Evolutionary conservation across 2,797 vertebrate species (phyloP).

Genomic region (Sciurus vulgaris): DNA sequence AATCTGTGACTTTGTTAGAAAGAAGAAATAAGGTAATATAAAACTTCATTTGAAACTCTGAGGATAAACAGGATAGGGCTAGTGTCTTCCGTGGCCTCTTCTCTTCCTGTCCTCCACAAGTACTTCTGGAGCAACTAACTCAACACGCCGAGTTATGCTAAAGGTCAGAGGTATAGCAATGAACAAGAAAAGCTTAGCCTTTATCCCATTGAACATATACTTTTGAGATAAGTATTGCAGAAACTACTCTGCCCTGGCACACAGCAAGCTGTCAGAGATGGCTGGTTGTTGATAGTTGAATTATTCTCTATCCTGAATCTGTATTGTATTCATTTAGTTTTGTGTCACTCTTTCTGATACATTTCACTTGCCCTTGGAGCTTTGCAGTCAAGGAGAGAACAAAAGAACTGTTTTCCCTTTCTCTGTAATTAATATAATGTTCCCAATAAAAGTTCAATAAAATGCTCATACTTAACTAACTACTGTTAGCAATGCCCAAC

Average conservation of each 20-base stretch:
- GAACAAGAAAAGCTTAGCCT: background rate
- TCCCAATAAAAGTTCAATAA: background rate
- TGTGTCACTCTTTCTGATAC: background rate
- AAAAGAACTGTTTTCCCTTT: background rate
- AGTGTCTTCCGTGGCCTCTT: background rate
- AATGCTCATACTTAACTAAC: background rate
- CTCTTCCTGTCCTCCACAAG: background rate
- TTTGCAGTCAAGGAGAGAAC: background rate
- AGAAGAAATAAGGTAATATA: background rate
- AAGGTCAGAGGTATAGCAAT: background rate
- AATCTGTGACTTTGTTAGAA: background rate
- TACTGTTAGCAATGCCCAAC: background rate
- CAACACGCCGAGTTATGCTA: background rate
- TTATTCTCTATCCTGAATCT: background rate
- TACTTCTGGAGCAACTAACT: background rate
- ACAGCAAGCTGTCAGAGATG: background rate
- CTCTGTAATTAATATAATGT: background rate
- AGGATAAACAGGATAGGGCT: background rate
- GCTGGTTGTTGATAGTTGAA: background rate
- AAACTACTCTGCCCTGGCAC: background rate
- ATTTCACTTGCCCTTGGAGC: background rate
- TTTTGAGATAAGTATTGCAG: background rate
- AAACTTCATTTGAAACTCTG: background rate
- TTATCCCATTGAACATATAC: background rate
- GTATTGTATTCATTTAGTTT: background rate